Base-by-base conservation (phyloP, 2,113 vertebrate species). In the Oncorhynchus mykiss region DNA sequence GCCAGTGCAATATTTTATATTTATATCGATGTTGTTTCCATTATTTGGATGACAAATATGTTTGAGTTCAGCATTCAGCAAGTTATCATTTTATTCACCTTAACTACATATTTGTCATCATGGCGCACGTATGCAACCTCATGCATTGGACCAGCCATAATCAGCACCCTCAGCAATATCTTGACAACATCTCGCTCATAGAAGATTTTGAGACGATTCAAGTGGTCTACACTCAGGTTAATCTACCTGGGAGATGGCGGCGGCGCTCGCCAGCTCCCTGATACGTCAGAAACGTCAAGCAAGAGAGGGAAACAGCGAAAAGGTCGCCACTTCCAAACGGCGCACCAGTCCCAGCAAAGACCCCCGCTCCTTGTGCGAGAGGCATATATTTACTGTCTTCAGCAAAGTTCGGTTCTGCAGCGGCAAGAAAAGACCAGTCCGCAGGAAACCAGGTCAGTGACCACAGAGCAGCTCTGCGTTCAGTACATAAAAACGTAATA, bases 211-310 rank as follows among this genome's bases (percentile, higher is more conserved):
- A 64, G 18, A 57, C 54, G 18, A 25, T 64, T 24, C n/a, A 64
- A 64, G 22, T 25, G 22, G 9, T 64, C 22, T 22, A 25, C n/a
- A 6, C 54, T 20, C 22, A 11, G 62, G 9, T 25, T 25, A 64
- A 22, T n/a, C 7, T 24, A 64, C 62, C 18, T 59, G 89, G 83
- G 79, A 79, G 68, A 97, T 98, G 96, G 97, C 97, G 82, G 97
- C 97, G 72, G 97, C 97, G 76, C 96, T 99, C 88, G 97, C 97
- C 90, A 99, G 97, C 94, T 98, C 97, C 81, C 91, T 99, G 90
- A 99, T 99, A 91, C 96, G 97, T 65, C 96, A 98, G 93, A 97
- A 94, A 90, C 94, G 97, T 13, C 97, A 96, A 88, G 97, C 97
- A 31, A 95, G 97, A 86, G 97, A 97, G 89, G 92, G 94, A 84